phyloP scores from a whole-genome alignment of 2,888 invertebrate species.

The Diplolepis rosae region DNA sequence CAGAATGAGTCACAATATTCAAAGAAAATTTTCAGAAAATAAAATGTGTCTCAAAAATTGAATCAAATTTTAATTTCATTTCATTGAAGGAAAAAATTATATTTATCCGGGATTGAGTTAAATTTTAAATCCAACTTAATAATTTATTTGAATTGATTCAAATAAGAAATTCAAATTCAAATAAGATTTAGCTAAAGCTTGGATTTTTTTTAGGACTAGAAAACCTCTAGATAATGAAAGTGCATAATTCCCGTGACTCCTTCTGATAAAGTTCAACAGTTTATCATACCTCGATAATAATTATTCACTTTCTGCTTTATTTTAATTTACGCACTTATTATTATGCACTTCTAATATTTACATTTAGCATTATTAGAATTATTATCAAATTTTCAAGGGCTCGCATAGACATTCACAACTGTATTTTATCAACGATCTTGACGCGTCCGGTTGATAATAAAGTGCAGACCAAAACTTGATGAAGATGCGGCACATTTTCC shows the following conservation, averaged over 20 bases:
- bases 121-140: neutral
- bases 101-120: too few relatives aligned
- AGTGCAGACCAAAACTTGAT: slow-evolving; percentile 6
- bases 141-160: neutral
- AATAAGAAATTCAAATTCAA: too few relatives aligned
- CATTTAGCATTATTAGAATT: neutral
- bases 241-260: neutral
- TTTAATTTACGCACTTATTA: neutral
- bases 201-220: slow-evolving; percentile 24
- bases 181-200: too few relatives aligned
- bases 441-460: slow-evolving; percentile 14
- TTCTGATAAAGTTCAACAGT: slow-evolving; percentile 26
- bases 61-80: too few relatives aligned
- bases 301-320: neutral
- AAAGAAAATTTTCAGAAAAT: too few relatives aligned
- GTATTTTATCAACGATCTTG: slow-evolving; percentile 9
- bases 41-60: too few relatives aligned
- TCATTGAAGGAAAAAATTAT: too few relatives aligned
- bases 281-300: slow-evolving; percentile 3
- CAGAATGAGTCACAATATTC: neutral
- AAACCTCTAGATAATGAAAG: neutral
- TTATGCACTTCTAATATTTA: neutral
- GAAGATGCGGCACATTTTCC: slow-evolving; percentile 4
- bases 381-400: slow-evolving; percentile 4
- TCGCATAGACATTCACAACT: slow-evolving; percentile 4